Base-by-base conservation (phyloP, 2,113 vertebrate species). In the Theristicus caerulescens region DNA sequence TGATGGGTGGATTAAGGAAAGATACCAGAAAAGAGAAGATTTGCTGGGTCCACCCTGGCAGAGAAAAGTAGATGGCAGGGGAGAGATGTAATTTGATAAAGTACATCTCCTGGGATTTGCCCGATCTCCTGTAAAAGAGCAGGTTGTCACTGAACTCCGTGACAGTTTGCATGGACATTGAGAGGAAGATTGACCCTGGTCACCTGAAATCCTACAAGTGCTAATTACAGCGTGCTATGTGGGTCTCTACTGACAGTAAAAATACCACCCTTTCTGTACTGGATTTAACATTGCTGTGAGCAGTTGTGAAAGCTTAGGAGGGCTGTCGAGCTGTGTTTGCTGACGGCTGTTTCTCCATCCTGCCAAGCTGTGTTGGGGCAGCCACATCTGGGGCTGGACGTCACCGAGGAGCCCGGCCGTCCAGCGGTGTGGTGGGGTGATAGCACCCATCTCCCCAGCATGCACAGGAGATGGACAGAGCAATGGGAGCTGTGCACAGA, bases 361-460 rank as follows among this genome's bases (percentile, higher is more conserved):
- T 64, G 47, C 40, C 54, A 25, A 15, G 36, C 42, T 51, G 58
- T 10, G 13, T 22, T 40, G 59, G 31, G n/a, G 46, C 65, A 66
- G 88, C 69, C 36, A 5, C 21, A 27, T 31, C 24, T 36, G 57
- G 59, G 36, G 36, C 18, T 61, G 54, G 52, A 19, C 4, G 0
- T 42, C 1, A 2, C 52, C 0, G 2, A 66, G 74, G 46, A 88
- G n/a, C 44, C 62, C 3, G 1, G 27, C 24, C 3, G 2, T 49
- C 34, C 1, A 1, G 29, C 1, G 3, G 26, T 46, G 52, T 6
- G 2, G 79, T 16, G 16, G 21, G 52, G 54, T 52, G 62, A 15
- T 29, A 24, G 62, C 11, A 3, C 47, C 34, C 40, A 4, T 59
- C 62, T 40, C 40, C 26, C 7, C 10, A 8, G 66, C 46, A 16